Evolutionary conservation across 2,888 invertebrate genomes (phyloP), one percentile per base, ranked within the genome.

Genomic region (Phrixothrix hirtus): DNA sequence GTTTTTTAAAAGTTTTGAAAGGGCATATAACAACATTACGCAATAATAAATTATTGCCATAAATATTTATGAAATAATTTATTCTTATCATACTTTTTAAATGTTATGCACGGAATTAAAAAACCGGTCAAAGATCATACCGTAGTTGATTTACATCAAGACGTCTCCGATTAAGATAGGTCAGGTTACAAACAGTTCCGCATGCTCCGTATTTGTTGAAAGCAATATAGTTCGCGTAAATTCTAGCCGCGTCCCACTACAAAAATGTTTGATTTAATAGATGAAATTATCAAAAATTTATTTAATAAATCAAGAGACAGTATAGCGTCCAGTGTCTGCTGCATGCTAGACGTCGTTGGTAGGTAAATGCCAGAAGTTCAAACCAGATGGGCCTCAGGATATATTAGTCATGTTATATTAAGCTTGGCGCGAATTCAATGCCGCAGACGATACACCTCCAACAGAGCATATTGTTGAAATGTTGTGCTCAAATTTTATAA

Each of bases 401-500:
- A 72, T 72, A 73, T 73, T 73, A 73, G 71, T 73, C 73, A 73
- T 69, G 69, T 73, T 73, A 73, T 69, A 72, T 73, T 67, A 70
- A 71, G 71, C 72, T 68, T 74, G 74, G 73, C 73, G 69, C 62
- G 63, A 68, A 69, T 74, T 74, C 74, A 74, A 74, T 73, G 74
- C 69, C 72, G 67, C 52, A 53, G 49, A 49, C 49, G 37, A 50
- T 42, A 55, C 55, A 55, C 55, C 48, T 48, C 48, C 32, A 42
- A 35, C 41, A 12, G 42, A 46, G 27, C 15, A 34, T 26, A 26
- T 21, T 12, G 38, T 26, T 26, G 12, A 25, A 38, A 38, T 26
- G 26, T 6, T 25, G 26, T 9, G 21, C 25, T 38, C n/a, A 14
- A 14, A 11, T 38, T 21, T 11, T 21, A 12, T 14, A 9, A 15